phyloP scores from a whole-genome alignment of 2,797 vertebrate species.

The Mionectes olivaceus region DNA sequence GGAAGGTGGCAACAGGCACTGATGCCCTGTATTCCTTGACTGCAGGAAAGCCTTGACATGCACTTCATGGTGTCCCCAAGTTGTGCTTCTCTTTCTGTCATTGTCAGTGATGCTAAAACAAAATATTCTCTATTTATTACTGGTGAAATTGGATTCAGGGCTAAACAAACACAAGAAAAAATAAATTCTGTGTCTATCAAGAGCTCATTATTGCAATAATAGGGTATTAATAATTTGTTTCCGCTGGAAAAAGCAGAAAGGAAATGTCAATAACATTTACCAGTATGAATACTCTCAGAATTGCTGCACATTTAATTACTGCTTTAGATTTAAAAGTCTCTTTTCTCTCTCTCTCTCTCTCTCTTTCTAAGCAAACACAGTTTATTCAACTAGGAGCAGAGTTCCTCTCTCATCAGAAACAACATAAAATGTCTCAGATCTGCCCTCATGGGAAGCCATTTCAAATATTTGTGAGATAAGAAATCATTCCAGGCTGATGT shows the following conservation, averaged over 20 bases:
- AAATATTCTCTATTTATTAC: neutral
- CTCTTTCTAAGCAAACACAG: neutral
- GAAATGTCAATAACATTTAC: conserved; percentile 39
- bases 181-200: neutral
- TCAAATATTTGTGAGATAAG: neutral
- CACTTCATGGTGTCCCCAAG: neutral
- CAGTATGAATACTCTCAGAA: neutral
- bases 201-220: conserved; percentile 10
- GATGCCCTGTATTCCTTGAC: neutral
- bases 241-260: neutral
- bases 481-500: neutral
- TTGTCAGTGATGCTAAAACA: neutral
- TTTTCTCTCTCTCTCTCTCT: neutral
- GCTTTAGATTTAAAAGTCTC: conserved; percentile 7
- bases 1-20: neutral
- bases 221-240: conserved; percentile 33
- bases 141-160: neutral
- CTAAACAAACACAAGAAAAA: neutral
- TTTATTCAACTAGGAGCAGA: neutral
- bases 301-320: conserved; percentile 23
- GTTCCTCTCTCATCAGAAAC: neutral
- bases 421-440: neutral
- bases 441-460: neutral
- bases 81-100: neutral
- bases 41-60: neutral